Evolutionary conservation across 2,888 invertebrate species (phyloP), one percentile per base, ranked within the genome.

Genomic region (Lordiphosa fenestrarum): DNA sequence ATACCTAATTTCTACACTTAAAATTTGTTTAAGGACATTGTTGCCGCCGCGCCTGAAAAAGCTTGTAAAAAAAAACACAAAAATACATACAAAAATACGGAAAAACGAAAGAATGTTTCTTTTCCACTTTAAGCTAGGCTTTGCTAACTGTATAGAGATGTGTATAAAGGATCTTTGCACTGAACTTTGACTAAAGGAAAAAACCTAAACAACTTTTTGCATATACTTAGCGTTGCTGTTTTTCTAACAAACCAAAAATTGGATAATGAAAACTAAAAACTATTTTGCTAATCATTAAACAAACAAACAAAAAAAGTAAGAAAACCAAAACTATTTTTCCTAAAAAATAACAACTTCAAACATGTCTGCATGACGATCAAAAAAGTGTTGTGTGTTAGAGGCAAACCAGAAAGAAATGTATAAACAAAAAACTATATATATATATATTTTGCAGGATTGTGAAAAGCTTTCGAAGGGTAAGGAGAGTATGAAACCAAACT

Each of bases 11-110:
- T 52, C 37, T 51, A 39, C 50, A 40, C n/a, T 41, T 54, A 25
- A 53, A 47, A 49, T 62, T 56, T 69, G 35, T 57, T 65, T 69
- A 70, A 54, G 56, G 69, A 77, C 72, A 78, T 85, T 85, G 85
- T 86, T 87, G 87, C 81, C 87, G 87, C 84, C 86, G 84, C 78
- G 76, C 81, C 75, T 75, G 64, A 69, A 71, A 85, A 30, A 30
- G 64, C 71, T 78, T 71, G 57, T 55, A 72, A 60, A 60, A 59
- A 56, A 55, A 15, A 46, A 70, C 56, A 66, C 65, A 51, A 61
- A 19, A 36, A 48, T 13, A 50, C 9, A 15, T 15, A 15, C 6
- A 30, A 56, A 39, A 48, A 41, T 13, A 49, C 0, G 15, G 23
- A 23, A 37, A 36, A 7, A 7, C 41, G 10, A 51, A 39, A 7